Conservation (phyloP, 2,113 vertebrate species). For the Herpetotheres cachinnans region DNA sequence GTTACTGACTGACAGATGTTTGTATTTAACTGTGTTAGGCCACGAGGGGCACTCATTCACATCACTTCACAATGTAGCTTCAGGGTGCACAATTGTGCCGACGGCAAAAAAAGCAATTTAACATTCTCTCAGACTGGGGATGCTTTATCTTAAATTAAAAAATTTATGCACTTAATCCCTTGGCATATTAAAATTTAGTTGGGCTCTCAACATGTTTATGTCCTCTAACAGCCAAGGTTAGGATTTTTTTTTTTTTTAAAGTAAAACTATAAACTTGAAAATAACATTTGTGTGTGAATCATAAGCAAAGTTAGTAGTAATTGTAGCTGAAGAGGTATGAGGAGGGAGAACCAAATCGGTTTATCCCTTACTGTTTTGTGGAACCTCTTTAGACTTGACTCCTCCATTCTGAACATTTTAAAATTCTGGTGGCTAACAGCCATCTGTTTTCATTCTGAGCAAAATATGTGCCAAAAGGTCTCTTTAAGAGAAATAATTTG, state of each 20-base stretch:
- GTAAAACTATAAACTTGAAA: background rate
- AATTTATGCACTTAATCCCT: conserved; percentile 39
- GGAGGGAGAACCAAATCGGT: background rate
- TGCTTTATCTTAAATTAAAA: conserved; percentile 48
- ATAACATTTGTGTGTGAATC: background rate
- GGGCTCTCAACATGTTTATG: background rate
- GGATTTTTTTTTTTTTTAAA: background rate
- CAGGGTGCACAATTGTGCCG: background rate
- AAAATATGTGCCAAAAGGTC: background rate
- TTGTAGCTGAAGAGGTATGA: background rate
- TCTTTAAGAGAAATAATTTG: background rate
- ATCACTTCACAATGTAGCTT: conserved; percentile 23
- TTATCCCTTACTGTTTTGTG: background rate
- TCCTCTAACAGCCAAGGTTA: conserved; percentile 35
- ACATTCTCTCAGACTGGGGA: background rate
- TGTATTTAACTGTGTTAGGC: background rate
- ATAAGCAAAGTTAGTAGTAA: background rate
- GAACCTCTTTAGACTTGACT: background rate
- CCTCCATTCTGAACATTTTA: background rate
- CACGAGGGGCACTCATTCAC: background rate
- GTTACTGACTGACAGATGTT: background rate
- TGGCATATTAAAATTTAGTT: background rate
- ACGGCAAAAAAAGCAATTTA: conserved; percentile 58
- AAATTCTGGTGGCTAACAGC: background rate
- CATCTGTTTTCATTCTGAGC: background rate